Base-by-base conservation (phyloP, 1,140 invertebrate species). In the Aphidius gifuensis region DNA sequence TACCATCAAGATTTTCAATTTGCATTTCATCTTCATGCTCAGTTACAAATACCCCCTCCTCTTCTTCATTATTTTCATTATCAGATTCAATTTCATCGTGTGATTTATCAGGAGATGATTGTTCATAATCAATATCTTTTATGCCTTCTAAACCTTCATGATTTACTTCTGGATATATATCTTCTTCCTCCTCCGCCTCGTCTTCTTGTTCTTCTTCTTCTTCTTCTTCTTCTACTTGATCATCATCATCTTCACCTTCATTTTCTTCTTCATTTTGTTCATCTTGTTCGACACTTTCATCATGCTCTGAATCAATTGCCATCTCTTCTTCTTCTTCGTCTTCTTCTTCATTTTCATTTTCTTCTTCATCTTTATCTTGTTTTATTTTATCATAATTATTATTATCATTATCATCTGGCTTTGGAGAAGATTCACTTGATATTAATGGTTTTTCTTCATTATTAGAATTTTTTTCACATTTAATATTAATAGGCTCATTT, bases 341-440 rank as follows among this genome's bases (percentile, higher is more conserved):
- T 45, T 66, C 43, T 38, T 60, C 47, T 1, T 32, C 23, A 32
- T 32, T 4, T 47, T 65, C 67, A 21, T 58, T 42, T 53, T 67
- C 45, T 5, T 60, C 61, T 40, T 65, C n/a, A 42, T 66, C 67
- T 50, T 71, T 60, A 66, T 73, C 74, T 39, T 71, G 71, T 67
- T 58, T 76, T 60, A 73, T 68, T 64, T 70, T 76, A 64, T 71
- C 74, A 16, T 66, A 72, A 7, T 39, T n/a, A 56, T 60, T 46
- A 62, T 61, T 64, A 61, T 67, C 48, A 21, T 62, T 51, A 6
- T 61, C 54, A n/a, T 32, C 23, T 5, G 51, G 21, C 8, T 77
- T 59, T 4, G 77, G 77, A 69, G 79, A 74, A 67, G 78, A 77
- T 4, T 75, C 76, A 64, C 76, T 81, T 8, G 80, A 60, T n/a